phyloP scores from a whole-genome alignment of 2,888 invertebrate species.

The Oeneis ivallda region DNA sequence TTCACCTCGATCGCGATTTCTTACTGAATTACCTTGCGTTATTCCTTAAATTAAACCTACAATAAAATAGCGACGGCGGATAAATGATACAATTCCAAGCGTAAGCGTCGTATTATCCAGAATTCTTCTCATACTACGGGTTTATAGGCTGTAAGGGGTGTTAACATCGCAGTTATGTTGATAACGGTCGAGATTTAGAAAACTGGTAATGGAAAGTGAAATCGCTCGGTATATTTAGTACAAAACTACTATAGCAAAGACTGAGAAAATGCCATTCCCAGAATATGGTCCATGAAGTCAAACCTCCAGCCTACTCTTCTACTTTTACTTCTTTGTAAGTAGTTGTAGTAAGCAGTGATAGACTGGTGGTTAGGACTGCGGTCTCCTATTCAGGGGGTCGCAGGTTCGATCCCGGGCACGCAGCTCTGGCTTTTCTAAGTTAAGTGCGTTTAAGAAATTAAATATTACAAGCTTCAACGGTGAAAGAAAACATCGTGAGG shows the following conservation, averaged over 20 bases:
- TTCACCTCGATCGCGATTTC: slow-evolving; percentile 7
- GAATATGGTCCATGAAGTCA: too few species aligned
- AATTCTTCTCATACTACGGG: slow-evolving; percentile 25
- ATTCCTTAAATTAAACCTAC: slow-evolving; percentile 41
- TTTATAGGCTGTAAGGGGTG: slow-evolving; percentile 11
- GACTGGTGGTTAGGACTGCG: too few species aligned
- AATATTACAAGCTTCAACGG: too few species aligned
- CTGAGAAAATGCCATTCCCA: too few species aligned
- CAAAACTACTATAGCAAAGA: not conserved
- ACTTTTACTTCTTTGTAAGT: too few species aligned
- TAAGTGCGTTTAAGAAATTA: too few species aligned
- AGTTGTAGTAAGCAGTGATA: too few species aligned
- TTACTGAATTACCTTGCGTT: slow-evolving; percentile 22
- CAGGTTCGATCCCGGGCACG: too few species aligned
- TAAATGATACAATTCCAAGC: slow-evolving; percentile 41
- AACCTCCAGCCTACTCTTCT: too few species aligned
- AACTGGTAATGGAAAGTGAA: slow-evolving; percentile 8
- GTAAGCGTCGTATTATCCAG: slow-evolving; percentile 35
- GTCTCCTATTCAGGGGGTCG: too few species aligned
- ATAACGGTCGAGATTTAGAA: slow-evolving; percentile 11
- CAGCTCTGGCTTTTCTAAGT: too few species aligned
- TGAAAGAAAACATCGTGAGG: too few species aligned
- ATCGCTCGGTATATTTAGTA: not conserved
- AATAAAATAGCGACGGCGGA: slow-evolving; percentile 37
- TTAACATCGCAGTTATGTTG: slow-evolving; percentile 19